Percentiles rank a stretch among this genome's conserved stretches.
Evolutionary conservation across 2,113 vertebrate species (phyloP).

Genomic region (Syrmaticus mikado): DNA sequence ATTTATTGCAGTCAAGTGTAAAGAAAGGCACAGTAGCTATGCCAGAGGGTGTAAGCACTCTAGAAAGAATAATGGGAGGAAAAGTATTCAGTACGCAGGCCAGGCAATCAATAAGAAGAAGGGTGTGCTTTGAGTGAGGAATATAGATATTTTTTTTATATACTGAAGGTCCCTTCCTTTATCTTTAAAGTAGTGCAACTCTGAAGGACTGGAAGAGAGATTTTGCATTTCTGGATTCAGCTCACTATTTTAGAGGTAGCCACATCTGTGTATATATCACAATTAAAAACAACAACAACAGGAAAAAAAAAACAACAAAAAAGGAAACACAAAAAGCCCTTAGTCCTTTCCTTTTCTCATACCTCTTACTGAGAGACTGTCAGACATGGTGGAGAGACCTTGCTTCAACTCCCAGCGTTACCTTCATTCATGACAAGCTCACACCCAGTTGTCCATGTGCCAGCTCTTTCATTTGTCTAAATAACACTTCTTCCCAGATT

Average conservation of each 20-base stretch:
- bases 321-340: no score
- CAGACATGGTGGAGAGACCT: not conserved
- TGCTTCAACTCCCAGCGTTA: not conserved
- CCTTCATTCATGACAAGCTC: not conserved
- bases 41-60: not conserved
- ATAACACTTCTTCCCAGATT: not conserved
- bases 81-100: not conserved
- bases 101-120: not conserved
- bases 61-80: not conserved
- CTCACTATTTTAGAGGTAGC: not conserved
- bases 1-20: not conserved
- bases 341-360: not conserved
- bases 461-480: constrained; percentile 4
- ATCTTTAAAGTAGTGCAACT: not conserved
- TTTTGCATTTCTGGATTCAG: not conserved
- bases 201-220: not conserved
- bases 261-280: not conserved
- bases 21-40: not conserved
- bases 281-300: not conserved
- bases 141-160: not conserved
- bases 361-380: not conserved
- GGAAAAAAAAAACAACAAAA: not conserved
- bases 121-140: not conserved
- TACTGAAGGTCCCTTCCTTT: not conserved
- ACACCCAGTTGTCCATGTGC: not conserved